A percentile compares a stretch with the other conserved stretches of the same genome.
Evolutionary conservation across 2,797 vertebrate species (phyloP).

Genomic region (Buceros bicornis): DNA sequence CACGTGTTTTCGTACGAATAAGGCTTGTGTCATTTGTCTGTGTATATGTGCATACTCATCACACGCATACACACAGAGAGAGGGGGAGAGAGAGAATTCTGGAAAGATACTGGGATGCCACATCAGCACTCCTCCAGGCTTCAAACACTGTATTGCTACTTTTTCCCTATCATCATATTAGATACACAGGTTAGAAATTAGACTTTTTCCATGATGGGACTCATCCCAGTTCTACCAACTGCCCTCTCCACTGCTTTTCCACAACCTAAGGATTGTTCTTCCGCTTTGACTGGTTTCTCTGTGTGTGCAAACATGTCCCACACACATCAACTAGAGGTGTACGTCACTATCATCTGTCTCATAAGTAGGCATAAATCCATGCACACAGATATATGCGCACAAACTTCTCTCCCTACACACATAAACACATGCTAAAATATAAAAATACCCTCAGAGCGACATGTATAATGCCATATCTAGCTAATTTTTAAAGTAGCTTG

Average conservation of each 20-base stretch:
- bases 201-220: not conserved
- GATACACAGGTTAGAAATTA: not conserved
- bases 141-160: not conserved
- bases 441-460: not conserved
- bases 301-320: not conserved
- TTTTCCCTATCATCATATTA: rapidly evolving
- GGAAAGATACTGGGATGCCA: not conserved
- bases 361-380: not conserved
- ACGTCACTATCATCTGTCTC: not conserved
- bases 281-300: not conserved
- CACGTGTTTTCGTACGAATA: not conserved
- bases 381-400: rapidly evolving
- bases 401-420: not conserved
- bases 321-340: not conserved
- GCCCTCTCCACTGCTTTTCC: not conserved
- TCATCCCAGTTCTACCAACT: not conserved
- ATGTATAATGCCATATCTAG: not conserved
- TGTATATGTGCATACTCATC: not conserved
- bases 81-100: not conserved
- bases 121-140: not conserved
- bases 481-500: not conserved
- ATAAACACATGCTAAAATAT: not conserved
- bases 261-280: not conserved
- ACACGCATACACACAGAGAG: no score
- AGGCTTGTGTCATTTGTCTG: not conserved